phyloP scores from a whole-genome alignment of 2,888 invertebrate species.

The Julus scanicus region DNA sequence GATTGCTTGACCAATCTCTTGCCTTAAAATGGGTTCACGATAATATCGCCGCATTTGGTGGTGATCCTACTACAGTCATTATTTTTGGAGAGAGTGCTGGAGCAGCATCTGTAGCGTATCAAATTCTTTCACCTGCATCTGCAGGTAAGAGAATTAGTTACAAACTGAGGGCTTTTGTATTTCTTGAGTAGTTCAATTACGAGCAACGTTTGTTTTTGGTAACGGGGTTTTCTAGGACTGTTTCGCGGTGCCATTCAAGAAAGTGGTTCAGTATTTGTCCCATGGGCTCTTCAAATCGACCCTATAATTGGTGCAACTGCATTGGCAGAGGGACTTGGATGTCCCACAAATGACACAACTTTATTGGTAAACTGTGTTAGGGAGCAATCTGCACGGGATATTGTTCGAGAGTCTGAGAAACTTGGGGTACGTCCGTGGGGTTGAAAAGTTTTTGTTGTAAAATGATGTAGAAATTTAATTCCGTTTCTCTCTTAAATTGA shows the following conservation, averaged over 20 bases:
- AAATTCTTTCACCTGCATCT: conserved; percentile 47
- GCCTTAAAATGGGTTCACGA: conserved; percentile 48
- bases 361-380: conserved; percentile 12
- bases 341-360: background rate
- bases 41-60: conserved; percentile 53
- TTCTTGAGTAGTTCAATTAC: too few relatives aligned
- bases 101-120: conserved; percentile 36
- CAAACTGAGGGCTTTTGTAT: too few relatives aligned
- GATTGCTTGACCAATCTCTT: conserved; percentile 38
- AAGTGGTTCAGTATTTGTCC: conserved; percentile 16
- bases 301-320: background rate
- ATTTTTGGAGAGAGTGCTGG: conserved; percentile 52
- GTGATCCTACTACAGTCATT: conserved; percentile 26
- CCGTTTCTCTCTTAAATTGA: too few relatives aligned
- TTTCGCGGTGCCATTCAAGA: conserved; percentile 46
- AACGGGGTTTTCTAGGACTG: background rate
- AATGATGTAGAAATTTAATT: too few relatives aligned
- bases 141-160: conserved; percentile 7
- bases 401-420: background rate
- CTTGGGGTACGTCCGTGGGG: background rate
- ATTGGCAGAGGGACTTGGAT: background rate
- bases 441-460: too few relatives aligned
- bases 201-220: too few relatives aligned
- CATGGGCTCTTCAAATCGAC: conserved; percentile 45
- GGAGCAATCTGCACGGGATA: background rate